These are phyloP conservation scores for Aplocera efformata DNA, from an alignment of 2,888 invertebrate genomes.

Conservation along the genomic window DNA sequence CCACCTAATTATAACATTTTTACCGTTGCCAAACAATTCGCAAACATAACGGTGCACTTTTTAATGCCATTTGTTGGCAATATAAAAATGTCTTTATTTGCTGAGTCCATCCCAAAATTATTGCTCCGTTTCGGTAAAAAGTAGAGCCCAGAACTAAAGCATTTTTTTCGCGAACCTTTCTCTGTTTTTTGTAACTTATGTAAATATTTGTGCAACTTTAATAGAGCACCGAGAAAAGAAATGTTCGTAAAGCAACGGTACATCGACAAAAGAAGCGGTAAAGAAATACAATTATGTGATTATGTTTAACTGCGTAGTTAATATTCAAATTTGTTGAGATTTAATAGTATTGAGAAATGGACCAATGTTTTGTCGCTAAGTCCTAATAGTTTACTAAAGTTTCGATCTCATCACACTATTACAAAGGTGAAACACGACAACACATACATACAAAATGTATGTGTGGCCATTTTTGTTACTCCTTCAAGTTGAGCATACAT, in stretches of 20 bases:
- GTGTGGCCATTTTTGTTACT: no score
- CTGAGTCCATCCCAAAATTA: constrained; percentile 42
- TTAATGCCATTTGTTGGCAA: constrained; percentile 35
- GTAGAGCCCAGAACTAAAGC: constrained; percentile 63
- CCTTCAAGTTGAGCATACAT: no score
- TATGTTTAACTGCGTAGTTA: constrained; percentile 31
- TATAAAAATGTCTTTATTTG: constrained; percentile 71
- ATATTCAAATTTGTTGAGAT: constrained; percentile 18
- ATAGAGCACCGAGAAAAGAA: constrained; percentile 41
- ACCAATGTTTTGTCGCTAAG: neutral
- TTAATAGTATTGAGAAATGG: constrained; percentile 4
- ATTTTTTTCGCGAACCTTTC: constrained; percentile 50
- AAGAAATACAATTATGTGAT: constrained; percentile 41
- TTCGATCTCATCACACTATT: no score
- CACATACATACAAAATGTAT: no score
- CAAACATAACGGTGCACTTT: constrained; percentile 41
- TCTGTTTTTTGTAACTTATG: constrained; percentile 47
- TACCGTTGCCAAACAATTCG: constrained; percentile 20
- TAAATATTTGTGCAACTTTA: constrained; percentile 53
- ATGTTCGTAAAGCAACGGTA: constrained; percentile 48
- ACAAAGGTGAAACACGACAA: no score
- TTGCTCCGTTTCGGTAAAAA: constrained; percentile 70
- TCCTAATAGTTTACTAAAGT: neutral
- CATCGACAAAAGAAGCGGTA: constrained; percentile 33
- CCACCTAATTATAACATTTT: constrained; percentile 18